Percentiles rank a stretch among this genome's conserved stretches.
Evolutionary conservation across 1,140 invertebrate species (phyloP).

Genomic region (Scaptomyza graminum): DNA sequence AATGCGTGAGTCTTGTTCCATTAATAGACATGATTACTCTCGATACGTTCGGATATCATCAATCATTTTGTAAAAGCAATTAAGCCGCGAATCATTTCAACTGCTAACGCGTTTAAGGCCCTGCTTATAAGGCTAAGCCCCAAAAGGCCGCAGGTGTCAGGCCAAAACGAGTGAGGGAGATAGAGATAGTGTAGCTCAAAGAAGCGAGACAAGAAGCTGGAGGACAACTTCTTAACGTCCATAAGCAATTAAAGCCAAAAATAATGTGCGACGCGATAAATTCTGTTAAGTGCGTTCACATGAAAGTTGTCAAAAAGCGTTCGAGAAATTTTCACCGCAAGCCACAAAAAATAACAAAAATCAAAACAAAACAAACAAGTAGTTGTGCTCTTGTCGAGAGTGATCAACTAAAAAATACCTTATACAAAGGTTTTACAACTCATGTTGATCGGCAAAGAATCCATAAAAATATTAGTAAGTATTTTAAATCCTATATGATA

Average conservation of each 20-base stretch:
- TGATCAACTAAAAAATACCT: neutral
- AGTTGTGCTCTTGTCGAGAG: neutral
- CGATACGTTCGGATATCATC: slow-evolving; percentile 31
- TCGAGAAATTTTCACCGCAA: slow-evolving; percentile 73
- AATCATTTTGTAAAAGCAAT: slow-evolving; percentile 67
- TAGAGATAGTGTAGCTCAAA: neutral
- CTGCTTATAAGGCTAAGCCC: slow-evolving; percentile 46
- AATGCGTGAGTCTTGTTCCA: neutral
- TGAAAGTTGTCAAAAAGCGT: slow-evolving; percentile 79
- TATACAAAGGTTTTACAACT: neutral
- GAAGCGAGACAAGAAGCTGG: slow-evolving; percentile 54
- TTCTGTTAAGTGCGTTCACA: slow-evolving; percentile 79
- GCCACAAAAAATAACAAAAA: slow-evolving; percentile 11
- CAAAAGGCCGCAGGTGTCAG: slow-evolving; percentile 35
- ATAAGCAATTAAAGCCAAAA: slow-evolving; percentile 77
- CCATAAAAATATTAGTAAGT: too few species aligned
- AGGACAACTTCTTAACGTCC: slow-evolving; percentile 48
- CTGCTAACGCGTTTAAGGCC: slow-evolving; percentile 53
- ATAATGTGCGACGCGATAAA: slow-evolving; percentile 78
- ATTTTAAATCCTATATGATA: too few species aligned
- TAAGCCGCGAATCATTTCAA: slow-evolving; percentile 64
- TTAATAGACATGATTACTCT: slow-evolving; percentile 23
- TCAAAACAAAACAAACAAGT: slow-evolving; percentile 8
- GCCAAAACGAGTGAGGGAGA: slow-evolving; percentile 3
- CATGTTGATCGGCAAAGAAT: too few species aligned